Base-by-base conservation (phyloP, 1,140 invertebrate species). In the Drosophila kikkawai region DNA sequence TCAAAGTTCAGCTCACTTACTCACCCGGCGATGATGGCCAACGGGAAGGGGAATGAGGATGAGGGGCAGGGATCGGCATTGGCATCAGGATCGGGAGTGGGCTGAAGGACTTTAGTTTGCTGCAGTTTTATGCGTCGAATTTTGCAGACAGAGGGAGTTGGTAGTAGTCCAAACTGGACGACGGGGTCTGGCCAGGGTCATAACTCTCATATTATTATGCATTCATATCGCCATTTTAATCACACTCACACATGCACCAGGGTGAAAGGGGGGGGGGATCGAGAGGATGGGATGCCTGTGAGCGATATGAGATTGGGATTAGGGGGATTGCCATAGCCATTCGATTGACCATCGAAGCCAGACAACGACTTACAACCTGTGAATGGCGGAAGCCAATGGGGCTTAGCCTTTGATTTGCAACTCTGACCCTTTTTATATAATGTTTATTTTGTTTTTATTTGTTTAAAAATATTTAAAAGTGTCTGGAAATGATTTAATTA, bases 1-100 rank as follows among this genome's bases (percentile, higher is more conserved):
- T 90, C 85, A 90, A 90, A 90, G 85, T 88, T 88, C 84, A 88
- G 81, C 81, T 85, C 84, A 87, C 84, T 87, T 87, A 87, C 80
- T 87, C 84, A 80, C 71, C 84, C 84, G 76, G 80, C 80, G 83
- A 80, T 88, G 83, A 80, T 73, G 74, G 73, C 66, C 60, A 29
- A 29, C 47, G 41, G 48, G 19, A 39, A 29, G 17, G 53, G 44
- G 15, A 12, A 47, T 26, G 45, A 48, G 45, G 22, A 22, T 19
- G 41, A 47, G 32, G 11, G 22, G 11, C 44, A 17, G 41, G 42
- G 41, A 29, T 50, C 48, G 47, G 58, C 44, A 13, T 13, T 9
- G 12, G 55, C 32, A 19, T 32, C 7, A 32, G 44, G 47, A 32
- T 13, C 36, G 26, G 66, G 75, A 55, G 51, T 55, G 81, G 51